These are phyloP conservation scores for Drosophila prolongata DNA, from an alignment of 2,888 invertebrate species.

Conservation along the genomic window DNA sequence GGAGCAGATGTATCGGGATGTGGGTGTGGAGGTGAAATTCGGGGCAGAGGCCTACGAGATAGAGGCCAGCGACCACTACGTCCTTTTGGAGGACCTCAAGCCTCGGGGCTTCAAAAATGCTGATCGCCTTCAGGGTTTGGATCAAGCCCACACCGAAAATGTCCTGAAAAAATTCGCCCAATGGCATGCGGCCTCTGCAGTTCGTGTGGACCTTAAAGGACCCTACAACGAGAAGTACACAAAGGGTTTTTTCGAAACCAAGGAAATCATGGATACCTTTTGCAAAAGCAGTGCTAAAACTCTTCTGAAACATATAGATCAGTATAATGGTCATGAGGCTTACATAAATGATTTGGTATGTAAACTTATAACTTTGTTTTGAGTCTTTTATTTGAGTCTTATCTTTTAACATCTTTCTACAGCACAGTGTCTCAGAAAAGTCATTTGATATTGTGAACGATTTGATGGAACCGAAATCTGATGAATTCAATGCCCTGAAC, in stretches of 20 bases:
- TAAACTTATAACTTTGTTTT: too few species aligned
- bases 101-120: conserved; percentile 68
- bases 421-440: conserved; percentile 16
- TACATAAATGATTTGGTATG: conserved; percentile 38
- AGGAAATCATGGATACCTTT: conserved; percentile 14
- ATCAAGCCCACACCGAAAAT: conserved; percentile 66
- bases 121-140: conserved; percentile 74
- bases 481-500: conserved; percentile 73
- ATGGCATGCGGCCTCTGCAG: conserved; percentile 81
- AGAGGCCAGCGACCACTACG: conserved; percentile 21
- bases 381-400: background rate
- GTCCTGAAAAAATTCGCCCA: conserved; percentile 77
- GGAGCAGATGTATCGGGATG: conserved; percentile 66
- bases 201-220: conserved; percentile 61
- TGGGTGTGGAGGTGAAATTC: conserved; percentile 55
- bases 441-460: conserved; percentile 20
- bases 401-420: background rate
- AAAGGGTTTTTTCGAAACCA: conserved; percentile 14
- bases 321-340: conserved; percentile 26
- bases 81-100: conserved; percentile 76
- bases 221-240: conserved; percentile 34
- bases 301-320: conserved; percentile 23
- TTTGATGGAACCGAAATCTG: conserved; percentile 40
- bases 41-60: conserved; percentile 54
- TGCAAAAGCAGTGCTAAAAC: conserved; percentile 7